These are phyloP conservation scores for Aspiorhynchus laticeps DNA, from an alignment of 2,113 vertebrate genomes.

Conservation along the genomic window DNA sequence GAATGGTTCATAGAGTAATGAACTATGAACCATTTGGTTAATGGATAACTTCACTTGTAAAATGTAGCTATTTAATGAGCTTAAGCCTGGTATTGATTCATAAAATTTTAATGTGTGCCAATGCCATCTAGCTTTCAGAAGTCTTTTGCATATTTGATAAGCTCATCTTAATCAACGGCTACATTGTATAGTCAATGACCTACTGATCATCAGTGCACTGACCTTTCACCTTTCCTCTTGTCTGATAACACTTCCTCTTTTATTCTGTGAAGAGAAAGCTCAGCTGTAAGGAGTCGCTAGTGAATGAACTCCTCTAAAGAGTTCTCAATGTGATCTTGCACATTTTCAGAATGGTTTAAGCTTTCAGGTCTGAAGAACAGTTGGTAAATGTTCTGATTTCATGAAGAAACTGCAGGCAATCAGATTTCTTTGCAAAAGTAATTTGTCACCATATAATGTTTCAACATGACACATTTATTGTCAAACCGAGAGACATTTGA, in stretches of 20 bases:
- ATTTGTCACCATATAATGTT: background rate
- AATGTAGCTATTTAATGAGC: background rate
- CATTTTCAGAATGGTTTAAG: background rate
- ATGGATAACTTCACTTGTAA: background rate
- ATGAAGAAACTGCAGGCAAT: background rate
- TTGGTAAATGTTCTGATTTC: background rate
- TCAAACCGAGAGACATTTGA: conserved; percentile 20
- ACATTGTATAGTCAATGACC: background rate
- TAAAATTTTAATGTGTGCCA: background rate
- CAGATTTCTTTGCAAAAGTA: background rate
- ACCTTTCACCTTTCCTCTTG: conserved; percentile 11
- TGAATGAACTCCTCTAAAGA: background rate
- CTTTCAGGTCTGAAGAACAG: background rate
- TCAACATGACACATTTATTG: conserved; percentile 39
- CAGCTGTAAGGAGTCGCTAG: background rate
- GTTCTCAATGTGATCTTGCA: too few species aligned
- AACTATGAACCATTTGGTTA: background rate
- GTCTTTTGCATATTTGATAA: conserved; percentile 17
- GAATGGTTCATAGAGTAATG: background rate
- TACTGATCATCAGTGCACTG: background rate
- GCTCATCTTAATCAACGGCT: background rate
- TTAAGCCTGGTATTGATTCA: background rate
- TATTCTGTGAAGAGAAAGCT: background rate
- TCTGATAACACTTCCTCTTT: background rate
- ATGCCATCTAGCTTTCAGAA: background rate